Percentiles rank a stretch among this genome's conserved stretches.
Conservation (phyloP, 2,888 invertebrate genomes). For the Drosophila yooni region DNA sequence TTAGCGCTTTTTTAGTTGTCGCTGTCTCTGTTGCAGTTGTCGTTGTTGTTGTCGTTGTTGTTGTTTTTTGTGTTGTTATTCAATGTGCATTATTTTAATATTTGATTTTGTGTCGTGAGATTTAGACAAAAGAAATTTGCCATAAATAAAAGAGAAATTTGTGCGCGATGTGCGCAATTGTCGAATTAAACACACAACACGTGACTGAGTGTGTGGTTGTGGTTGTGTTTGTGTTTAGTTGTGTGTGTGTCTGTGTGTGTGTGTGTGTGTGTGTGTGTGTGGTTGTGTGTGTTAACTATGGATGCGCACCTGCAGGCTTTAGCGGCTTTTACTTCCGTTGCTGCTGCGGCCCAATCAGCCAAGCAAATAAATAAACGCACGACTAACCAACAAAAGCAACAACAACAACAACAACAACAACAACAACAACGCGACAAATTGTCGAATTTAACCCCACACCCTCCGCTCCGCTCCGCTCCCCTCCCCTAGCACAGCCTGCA, state of each 20-base stretch:
- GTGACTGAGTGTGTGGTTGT: conserved; percentile 12
- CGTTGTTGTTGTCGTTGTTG: not conserved
- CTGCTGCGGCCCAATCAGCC: conserved; percentile 57
- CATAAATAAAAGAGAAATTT: conserved; percentile 80
- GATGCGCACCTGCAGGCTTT: conserved; percentile 69
- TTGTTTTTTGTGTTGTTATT: conserved; percentile 33
- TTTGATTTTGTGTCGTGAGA: conserved; percentile 67
- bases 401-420: not conserved
- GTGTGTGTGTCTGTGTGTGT: conserved; percentile 8
- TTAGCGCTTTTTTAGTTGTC: conserved; percentile 20
- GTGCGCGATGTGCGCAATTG: conserved; percentile 41
- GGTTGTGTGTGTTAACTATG: conserved; percentile 21
- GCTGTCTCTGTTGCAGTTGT: not conserved
- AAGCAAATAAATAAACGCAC: conserved; percentile 61
- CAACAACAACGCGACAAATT: conserved; percentile 77
- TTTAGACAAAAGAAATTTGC: conserved; percentile 68
- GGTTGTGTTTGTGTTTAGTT: not conserved
- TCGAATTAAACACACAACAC: conserved; percentile 55
- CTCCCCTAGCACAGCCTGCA: not conserved
- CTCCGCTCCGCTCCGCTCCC: not conserved
- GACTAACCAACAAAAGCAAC: conserved; percentile 56
- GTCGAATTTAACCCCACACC: conserved; percentile 49
- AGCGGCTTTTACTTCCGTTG: conserved; percentile 73
- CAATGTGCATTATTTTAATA: conserved; percentile 64
- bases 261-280: conserved; percentile 14